Conservation (phyloP, 2,113 vertebrate species). For the Potamarius usumacintae region DNA sequence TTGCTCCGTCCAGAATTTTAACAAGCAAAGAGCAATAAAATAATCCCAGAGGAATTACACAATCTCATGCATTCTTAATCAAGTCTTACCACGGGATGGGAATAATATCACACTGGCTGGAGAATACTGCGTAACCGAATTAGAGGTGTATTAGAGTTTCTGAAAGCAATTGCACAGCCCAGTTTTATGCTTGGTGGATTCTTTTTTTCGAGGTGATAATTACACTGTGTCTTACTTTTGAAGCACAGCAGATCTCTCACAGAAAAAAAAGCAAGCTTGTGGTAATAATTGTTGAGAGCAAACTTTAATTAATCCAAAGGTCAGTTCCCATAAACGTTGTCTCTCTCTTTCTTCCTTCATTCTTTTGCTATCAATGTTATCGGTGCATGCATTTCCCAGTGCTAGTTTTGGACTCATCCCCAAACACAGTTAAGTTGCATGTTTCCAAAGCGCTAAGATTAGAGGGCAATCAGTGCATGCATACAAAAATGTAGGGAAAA, state of each 20-base stretch:
- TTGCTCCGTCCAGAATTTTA: not conserved
- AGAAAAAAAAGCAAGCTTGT: not conserved
- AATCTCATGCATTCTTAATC: slow-evolving; percentile 6
- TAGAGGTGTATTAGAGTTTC: not conserved
- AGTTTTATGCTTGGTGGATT: not conserved
- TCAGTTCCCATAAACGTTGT: not conserved
- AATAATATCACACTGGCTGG: not conserved
- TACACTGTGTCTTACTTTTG: not conserved
- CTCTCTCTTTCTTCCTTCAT: not conserved
- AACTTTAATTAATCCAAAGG: not conserved
- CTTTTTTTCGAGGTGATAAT: slow-evolving; percentile 12
- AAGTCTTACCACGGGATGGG: not conserved
- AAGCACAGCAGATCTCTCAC: not conserved
- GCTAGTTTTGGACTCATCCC: slow-evolving; percentile 25
- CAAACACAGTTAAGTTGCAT: not conserved
- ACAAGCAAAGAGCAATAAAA: not conserved
- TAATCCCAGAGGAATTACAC: not conserved
- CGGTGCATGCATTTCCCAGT: not conserved
- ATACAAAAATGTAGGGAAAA: not conserved
- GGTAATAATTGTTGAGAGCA: not conserved
- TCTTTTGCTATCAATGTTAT: not conserved
- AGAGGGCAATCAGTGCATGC: slow-evolving; percentile 8
- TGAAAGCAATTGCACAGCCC: slow-evolving; percentile 9
- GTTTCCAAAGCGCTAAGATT: not conserved
- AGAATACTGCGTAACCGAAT: not conserved